Evolutionary conservation across 2,888 invertebrate species (phyloP).

Genomic region (Polyommatus icarus): DNA sequence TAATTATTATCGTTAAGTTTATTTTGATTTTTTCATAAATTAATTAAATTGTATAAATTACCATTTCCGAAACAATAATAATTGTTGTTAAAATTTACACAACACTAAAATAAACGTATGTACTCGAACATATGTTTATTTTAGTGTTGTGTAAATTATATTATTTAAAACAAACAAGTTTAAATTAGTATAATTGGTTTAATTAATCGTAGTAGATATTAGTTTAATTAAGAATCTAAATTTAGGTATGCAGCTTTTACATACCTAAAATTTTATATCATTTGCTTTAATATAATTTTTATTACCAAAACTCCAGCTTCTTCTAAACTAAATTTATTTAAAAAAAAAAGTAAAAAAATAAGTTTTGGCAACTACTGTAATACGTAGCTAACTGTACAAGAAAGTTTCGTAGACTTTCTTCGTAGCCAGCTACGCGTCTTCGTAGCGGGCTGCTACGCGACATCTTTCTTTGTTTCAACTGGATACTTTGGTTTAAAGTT

Average conservation of each 20-base stretch:
- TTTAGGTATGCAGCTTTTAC: not conserved
- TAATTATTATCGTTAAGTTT: no score
- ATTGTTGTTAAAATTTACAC: not conserved
- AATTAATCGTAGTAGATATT: not conserved
- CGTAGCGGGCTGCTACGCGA: constrained; percentile 4
- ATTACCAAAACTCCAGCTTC: no score
- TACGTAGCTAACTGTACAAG: not conserved
- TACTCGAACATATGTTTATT: not conserved
- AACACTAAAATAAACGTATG: not conserved
- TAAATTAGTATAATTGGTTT: not conserved
- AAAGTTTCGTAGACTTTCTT: not conserved
- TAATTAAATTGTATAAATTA: no score
- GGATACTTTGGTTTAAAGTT: not conserved
- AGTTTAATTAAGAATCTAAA: not conserved
- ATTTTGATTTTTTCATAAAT: no score
- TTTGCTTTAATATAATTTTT: no score
- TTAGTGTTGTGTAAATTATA: no score
- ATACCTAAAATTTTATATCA: not conserved
- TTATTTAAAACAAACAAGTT: constrained; percentile 3
- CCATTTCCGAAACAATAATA: not conserved
- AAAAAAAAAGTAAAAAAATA: not conserved
- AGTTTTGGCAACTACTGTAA: not conserved
- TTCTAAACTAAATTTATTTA: not conserved
- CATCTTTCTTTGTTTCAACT: not conserved
- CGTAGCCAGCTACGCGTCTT: constrained; percentile 13